Evolutionary conservation across 92 coral and sea anemone species (phyloP).

Genomic region (Isaurus tuberculatus): DNA sequence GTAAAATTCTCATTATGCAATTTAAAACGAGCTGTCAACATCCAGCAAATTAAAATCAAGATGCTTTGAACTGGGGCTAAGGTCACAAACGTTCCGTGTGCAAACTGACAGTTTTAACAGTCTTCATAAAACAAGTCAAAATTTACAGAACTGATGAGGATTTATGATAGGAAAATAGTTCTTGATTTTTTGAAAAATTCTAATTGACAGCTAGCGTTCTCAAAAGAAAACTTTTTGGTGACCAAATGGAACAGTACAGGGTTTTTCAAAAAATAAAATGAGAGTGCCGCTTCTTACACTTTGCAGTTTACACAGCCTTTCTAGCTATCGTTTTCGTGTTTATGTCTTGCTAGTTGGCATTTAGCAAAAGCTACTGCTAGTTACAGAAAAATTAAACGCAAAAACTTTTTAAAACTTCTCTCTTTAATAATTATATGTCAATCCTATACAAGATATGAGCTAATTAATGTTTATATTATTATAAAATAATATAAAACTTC

Average conservation of each 20-base stretch:
- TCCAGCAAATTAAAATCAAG: too few species aligned
- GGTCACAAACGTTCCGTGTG: too few species aligned
- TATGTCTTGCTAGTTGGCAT: slow-evolving; percentile 35
- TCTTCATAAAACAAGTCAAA: not conserved
- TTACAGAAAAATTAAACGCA: slow-evolving; percentile 28
- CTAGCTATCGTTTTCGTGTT: slow-evolving; percentile 39
- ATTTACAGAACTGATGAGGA: slow-evolving; percentile 29
- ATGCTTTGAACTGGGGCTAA: too few species aligned
- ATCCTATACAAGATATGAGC: slow-evolving; percentile 25
- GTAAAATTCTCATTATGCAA: too few species aligned
- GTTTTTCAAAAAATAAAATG: slow-evolving; percentile 37
- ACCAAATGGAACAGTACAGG: slow-evolving; percentile 39
- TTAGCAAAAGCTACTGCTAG: slow-evolving; percentile 34
- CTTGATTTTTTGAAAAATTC: slow-evolving; percentile 17
- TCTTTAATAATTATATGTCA: slow-evolving; percentile 24
- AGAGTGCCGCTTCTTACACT: slow-evolving; percentile 32
- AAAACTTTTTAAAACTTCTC: slow-evolving; percentile 13
- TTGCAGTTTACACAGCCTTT: slow-evolving; percentile 30
- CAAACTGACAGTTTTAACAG: too few species aligned
- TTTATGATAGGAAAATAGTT: slow-evolving; percentile 21
- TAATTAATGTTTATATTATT: not conserved
- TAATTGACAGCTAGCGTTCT: slow-evolving; percentile 39
- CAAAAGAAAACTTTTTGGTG: slow-evolving; percentile 38
- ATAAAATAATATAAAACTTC: slow-evolving; percentile 31
- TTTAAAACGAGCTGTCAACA: too few species aligned